phyloP scores from a whole-genome alignment of 35 echinoderm and acorn worm genomes.

The Ptychodera flava region DNA sequence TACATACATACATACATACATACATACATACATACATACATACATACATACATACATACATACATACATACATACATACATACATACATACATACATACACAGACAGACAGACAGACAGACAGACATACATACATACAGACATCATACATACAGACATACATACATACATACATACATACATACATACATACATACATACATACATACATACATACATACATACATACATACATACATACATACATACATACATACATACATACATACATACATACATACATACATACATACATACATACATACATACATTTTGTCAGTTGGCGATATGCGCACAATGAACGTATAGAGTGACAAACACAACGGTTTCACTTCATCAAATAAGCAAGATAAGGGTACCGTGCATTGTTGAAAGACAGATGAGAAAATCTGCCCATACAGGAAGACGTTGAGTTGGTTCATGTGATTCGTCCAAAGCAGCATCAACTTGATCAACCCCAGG shows the following conservation, averaged over 20 bases:
- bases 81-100: background rate
- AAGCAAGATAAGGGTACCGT: no score
- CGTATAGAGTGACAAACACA: no score
- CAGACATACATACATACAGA: background rate
- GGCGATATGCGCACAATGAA: no score
- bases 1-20: background rate
- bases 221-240: slow-evolving; percentile 2
- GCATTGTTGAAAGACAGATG: no score
- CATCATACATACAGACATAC: background rate
- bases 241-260: slow-evolving; percentile 2
- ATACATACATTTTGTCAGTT: background rate
- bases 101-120: background rate
- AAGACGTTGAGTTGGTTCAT: no score
- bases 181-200: slow-evolving; percentile 2
- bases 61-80: background rate
- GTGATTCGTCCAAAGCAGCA: no score
- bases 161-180: slow-evolving; percentile 2
- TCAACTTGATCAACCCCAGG: no score
- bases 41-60: background rate
- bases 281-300: slow-evolving; percentile 2
- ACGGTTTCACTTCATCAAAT: no score
- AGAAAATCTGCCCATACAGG: no score
- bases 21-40: background rate
- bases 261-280: slow-evolving; percentile 2
- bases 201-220: slow-evolving; percentile 2